Percentiles rank a stretch among this genome's conserved stretches.
phyloP scores from a whole-genome alignment of 2,888 invertebrate species.

The Lochmaea crataegi region DNA sequence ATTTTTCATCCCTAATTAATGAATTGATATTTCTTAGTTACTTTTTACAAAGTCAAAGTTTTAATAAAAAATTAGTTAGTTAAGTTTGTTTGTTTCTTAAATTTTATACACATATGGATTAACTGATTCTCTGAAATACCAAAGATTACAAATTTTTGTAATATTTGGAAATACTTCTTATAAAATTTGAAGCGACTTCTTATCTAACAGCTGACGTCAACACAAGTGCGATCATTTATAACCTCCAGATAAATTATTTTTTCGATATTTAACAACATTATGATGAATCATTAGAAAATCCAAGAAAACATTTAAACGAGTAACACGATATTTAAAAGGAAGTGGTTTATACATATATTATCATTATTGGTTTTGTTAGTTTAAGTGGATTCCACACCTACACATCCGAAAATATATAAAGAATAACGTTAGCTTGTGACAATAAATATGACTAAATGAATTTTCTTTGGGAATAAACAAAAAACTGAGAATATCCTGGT shows the following conservation, averaged over 20 bases:
- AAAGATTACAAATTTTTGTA: no score
- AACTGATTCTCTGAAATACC: not conserved
- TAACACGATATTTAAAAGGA: not conserved
- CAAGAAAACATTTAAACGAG: not conserved
- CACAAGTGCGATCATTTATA: not conserved
- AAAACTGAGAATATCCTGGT: no score
- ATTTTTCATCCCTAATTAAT: no score
- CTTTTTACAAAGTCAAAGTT: no score
- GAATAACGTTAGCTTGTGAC: not conserved
- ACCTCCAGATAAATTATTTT: not conserved
- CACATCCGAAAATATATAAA: not conserved
- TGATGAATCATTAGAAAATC: conserved; percentile 5
- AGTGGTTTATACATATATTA: not conserved
- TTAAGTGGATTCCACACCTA: not conserved
- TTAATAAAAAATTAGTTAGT: no score
- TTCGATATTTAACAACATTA: not conserved
- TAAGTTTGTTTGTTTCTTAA: not conserved
- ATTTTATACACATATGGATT: not conserved
- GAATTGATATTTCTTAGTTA: no score
- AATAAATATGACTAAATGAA: not conserved
- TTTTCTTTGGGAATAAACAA: not conserved
- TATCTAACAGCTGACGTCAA: conserved; percentile 4
- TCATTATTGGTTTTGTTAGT: not conserved
- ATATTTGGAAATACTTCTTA: no score
- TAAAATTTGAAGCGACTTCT: not conserved